Conservation (phyloP, 1,140 invertebrate species). For the Vollenhovia emeryi region DNA sequence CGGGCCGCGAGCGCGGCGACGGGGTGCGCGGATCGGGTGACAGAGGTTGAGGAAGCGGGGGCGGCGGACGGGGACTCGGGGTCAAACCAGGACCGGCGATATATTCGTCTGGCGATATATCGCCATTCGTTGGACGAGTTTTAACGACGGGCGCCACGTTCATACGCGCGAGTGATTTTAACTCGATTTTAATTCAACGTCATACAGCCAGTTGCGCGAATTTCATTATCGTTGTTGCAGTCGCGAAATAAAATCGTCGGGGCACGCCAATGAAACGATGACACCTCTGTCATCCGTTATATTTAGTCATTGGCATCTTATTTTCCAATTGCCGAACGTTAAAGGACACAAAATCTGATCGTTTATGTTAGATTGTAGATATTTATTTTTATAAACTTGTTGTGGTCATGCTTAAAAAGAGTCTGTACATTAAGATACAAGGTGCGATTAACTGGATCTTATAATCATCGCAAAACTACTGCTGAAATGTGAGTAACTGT, state of each 20-base stretch:
- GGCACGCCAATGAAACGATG: not conserved
- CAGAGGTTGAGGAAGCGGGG: conserved; percentile 20
- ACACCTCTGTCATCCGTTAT: not conserved
- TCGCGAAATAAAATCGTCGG: conserved; percentile 40
- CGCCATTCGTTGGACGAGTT: conserved; percentile 48
- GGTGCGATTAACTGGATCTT: not conserved
- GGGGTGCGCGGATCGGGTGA: conserved; percentile 1
- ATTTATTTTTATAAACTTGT: not conserved
- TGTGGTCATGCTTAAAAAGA: not conserved
- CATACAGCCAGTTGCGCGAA: conserved; percentile 44
- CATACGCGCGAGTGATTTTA: conserved; percentile 58
- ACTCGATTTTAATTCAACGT: conserved; percentile 63
- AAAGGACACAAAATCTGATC: not conserved
- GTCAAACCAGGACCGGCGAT: conserved; percentile 41
- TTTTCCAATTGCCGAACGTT: not conserved
- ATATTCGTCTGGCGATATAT: conserved; percentile 45
- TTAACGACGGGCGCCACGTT: conserved; percentile 43
- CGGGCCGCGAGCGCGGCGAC: conserved; percentile 32
- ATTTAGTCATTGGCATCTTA: not conserved
- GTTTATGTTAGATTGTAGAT: not conserved
- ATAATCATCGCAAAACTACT: not conserved
- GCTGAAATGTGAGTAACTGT: not conserved
- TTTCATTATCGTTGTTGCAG: conserved; percentile 48
- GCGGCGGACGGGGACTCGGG: not conserved
- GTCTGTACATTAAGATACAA: not conserved